Base-by-base conservation (phyloP, 2,113 vertebrate genomes). In the Nansenia antarctica region DNA sequence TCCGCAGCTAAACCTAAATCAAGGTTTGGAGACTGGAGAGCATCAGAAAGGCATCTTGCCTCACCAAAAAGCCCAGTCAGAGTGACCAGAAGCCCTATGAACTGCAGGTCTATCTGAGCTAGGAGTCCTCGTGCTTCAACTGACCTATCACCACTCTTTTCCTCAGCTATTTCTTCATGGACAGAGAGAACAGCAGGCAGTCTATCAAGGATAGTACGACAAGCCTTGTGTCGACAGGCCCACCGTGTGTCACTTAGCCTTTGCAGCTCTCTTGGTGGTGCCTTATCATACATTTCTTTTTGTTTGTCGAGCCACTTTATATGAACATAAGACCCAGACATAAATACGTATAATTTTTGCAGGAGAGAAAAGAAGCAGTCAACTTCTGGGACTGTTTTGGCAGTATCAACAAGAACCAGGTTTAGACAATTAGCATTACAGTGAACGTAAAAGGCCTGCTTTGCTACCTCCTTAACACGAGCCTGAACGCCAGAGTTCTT, bases 221-320 rank as follows among this genome's bases (percentile, higher is more conserved):
- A 77, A 34, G 35, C 59, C 22, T 30, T 52, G 58, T 68, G 32
- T 47, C 72, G 62, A 59, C 65, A 68, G 30, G 58, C 34, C 58
- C 65, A 68, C 30, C 58, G 47, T 27, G 70, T 73, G 42, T 73
- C 45, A 35, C 30, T 67, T n/a, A 65, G 54, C 27, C 54, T 65
- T 26, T 42, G 70, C 24, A 72, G 34, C 30, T 70, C 68, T n/a
- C 69, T 65, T 27, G 70, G 53, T 30, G 5, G n/a, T n/a, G n/a
- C n/a, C n/a, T n/a, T n/a, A 26, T 12, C 26, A 26, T 9, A 57
- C 54, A 29, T 27, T 9, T 57, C 26, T 6, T 3, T 1, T 24
- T 29, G 54, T 11, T 27, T 14, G 5, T 57, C 26, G 1, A 26
- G 54, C 54, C 54, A 57, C 14, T 57, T 57, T 8, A 27, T 20